Conservation (phyloP, 2,888 invertebrate species). For the Phaedon cochleariae region DNA sequence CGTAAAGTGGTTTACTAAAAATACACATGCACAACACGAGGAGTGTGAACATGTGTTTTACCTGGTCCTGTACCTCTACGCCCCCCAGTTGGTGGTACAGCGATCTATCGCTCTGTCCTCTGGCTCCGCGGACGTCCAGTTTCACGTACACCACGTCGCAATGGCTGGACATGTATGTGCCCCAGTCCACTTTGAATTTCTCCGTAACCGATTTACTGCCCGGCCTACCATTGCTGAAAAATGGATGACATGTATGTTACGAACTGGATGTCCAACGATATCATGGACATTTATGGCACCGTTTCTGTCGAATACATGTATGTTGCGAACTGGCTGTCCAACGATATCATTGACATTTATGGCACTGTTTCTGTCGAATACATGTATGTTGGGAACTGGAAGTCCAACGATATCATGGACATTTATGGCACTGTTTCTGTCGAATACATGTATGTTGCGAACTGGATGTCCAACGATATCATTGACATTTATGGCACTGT, state of each 20-base stretch:
- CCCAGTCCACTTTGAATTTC: constrained; percentile 88
- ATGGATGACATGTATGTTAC: background rate
- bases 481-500: too few relatives aligned
- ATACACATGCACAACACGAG: background rate
- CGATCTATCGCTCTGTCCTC: constrained; percentile 78
- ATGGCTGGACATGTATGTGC: constrained; percentile 90
- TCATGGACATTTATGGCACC: too few relatives aligned
- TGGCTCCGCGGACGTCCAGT: constrained; percentile 85
- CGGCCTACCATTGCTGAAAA: constrained; percentile 82
- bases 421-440: too few relatives aligned
- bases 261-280: background rate
- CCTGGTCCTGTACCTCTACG: constrained; percentile 85
- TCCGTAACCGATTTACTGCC: constrained; percentile 91
- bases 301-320: too few relatives aligned
- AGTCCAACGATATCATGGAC: background rate
- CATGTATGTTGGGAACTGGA: background rate
- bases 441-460: too few relatives aligned
- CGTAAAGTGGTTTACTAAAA: background rate
- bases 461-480: too few relatives aligned
- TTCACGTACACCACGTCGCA: constrained; percentile 91
- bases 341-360: too few relatives aligned
- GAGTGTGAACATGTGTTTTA: constrained; percentile 55
- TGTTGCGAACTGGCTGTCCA: too few relatives aligned
- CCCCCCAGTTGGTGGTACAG: constrained; percentile 86
- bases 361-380: too few relatives aligned